A percentile compares a stretch with the other conserved stretches of the same genome.
phyloP scores from a whole-genome alignment of 2,797 vertebrate genomes.

The Ctenochaetus hawaiiensis region DNA sequence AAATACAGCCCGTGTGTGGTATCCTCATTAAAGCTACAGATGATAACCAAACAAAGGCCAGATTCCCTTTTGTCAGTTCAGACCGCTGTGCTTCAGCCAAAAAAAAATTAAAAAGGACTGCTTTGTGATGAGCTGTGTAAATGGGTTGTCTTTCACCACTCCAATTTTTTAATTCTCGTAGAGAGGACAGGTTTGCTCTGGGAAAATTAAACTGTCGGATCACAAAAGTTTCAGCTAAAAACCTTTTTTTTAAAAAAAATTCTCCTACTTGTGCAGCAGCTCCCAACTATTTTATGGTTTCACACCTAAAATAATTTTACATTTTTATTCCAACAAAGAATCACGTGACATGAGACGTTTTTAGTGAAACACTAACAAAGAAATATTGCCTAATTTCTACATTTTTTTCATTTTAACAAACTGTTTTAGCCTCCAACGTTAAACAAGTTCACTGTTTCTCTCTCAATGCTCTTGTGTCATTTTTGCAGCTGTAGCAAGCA shows the following conservation, averaged over 20 bases:
- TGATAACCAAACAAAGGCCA: constrained; percentile 75
- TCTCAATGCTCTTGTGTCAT: too few species aligned
- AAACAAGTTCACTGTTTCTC: too few species aligned
- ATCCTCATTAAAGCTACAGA: constrained; percentile 75
- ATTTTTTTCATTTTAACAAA: too few species aligned
- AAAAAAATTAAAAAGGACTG: background rate
- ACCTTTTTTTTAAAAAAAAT: too few species aligned
- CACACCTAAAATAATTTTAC: background rate
- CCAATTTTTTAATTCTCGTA: constrained; percentile 11
- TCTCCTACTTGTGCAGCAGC: background rate
- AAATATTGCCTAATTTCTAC: background rate
- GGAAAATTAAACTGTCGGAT: background rate
- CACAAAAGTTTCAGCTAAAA: background rate
- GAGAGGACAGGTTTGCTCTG: background rate
- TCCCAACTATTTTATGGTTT: background rate
- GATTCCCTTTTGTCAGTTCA: constrained; percentile 64
- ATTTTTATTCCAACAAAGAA: background rate
- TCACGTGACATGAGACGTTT: background rate
- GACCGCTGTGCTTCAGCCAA: constrained; percentile 52
- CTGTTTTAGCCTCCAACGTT: too few species aligned
- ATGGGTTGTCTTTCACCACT: constrained; percentile 1
- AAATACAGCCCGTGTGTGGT: constrained; percentile 76
- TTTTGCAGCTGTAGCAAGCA: too few species aligned
- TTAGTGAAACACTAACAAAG: background rate
- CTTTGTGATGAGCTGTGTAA: constrained; percentile 36